Conservation (phyloP, 2,113 vertebrate genomes). For the Hemiprocne comata region DNA sequence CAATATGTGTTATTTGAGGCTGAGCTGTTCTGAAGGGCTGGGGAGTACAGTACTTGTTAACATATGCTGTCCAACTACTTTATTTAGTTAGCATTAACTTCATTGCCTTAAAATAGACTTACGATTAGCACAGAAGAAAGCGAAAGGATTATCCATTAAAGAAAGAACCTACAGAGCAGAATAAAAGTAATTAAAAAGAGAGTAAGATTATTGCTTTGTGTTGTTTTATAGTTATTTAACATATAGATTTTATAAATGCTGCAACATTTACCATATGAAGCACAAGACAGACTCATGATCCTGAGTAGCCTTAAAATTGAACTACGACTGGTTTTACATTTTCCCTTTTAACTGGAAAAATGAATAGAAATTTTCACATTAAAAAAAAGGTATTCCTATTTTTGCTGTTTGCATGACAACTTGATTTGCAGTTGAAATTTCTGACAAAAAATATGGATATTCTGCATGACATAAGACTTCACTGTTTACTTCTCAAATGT, state of each 20-base stretch:
- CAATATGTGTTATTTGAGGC: conserved; percentile 68
- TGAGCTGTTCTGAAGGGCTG: conserved; percentile 11
- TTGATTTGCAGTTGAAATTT: background rate
- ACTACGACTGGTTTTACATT: background rate
- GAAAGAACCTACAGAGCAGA: background rate
- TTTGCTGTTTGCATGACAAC: background rate
- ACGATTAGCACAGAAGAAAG: background rate
- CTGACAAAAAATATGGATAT: background rate
- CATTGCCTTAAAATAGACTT: conserved; percentile 12
- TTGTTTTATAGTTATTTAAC: background rate
- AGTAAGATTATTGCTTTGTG: background rate
- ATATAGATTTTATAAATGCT: background rate
- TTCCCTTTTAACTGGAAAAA: background rate
- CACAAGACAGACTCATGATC: background rate
- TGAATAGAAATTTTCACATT: background rate
- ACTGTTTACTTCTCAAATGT: background rate
- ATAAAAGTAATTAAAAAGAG: background rate
- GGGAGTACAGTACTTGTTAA: background rate
- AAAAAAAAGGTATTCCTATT: background rate
- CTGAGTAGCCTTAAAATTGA: background rate
- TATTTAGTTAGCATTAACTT: background rate
- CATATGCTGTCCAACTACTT: background rate
- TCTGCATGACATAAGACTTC: background rate
- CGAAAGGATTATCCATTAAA: background rate
- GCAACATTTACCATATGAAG: background rate